Conservation (phyloP, 2,888 invertebrate species). For the Polietes domitor region DNA sequence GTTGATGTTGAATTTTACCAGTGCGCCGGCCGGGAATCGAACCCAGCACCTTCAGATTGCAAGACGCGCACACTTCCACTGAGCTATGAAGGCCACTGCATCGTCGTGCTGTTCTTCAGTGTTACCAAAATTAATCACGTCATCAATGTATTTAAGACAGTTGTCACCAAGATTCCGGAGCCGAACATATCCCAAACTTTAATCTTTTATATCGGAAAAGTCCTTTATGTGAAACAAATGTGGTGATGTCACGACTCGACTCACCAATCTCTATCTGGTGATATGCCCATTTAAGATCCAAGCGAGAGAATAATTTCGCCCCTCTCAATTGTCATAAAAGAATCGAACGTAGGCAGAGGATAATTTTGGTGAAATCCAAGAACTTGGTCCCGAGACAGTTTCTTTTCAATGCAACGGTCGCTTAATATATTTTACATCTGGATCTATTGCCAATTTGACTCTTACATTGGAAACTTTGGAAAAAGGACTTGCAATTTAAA, state of each 20-base stretch:
- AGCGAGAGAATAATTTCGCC: conserved; percentile 65
- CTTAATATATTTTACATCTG: too few relatives aligned
- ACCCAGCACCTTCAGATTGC: too few relatives aligned
- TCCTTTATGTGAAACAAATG: not conserved
- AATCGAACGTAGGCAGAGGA: not conserved
- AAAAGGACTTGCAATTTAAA: conserved; percentile 12
- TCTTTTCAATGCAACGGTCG: too few relatives aligned
- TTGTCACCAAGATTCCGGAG: conserved; percentile 68
- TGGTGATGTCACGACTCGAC: conserved; percentile 48
- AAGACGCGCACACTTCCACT: too few relatives aligned
- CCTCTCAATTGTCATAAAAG: conserved; percentile 9
- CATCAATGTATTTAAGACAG: conserved; percentile 70
- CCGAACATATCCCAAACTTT: conserved; percentile 76
- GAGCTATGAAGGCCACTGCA: too few relatives aligned
- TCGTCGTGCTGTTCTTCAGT: conserved; percentile 65
- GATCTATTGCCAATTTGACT: too few relatives aligned
- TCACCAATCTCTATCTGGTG: conserved; percentile 59
- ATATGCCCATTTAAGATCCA: conserved; percentile 71
- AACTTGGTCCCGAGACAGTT: too few relatives aligned
- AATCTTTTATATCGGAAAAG: conserved; percentile 74
- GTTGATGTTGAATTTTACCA: too few relatives aligned
- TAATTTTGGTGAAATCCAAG: not conserved
- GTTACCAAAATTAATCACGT: conserved; percentile 68
- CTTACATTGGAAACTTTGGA: too few relatives aligned
- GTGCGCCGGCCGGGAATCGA: too few relatives aligned